These are phyloP conservation scores for Phaetusa simplex DNA, from an alignment of 2,113 vertebrate genomes.

Conservation along the genomic window DNA sequence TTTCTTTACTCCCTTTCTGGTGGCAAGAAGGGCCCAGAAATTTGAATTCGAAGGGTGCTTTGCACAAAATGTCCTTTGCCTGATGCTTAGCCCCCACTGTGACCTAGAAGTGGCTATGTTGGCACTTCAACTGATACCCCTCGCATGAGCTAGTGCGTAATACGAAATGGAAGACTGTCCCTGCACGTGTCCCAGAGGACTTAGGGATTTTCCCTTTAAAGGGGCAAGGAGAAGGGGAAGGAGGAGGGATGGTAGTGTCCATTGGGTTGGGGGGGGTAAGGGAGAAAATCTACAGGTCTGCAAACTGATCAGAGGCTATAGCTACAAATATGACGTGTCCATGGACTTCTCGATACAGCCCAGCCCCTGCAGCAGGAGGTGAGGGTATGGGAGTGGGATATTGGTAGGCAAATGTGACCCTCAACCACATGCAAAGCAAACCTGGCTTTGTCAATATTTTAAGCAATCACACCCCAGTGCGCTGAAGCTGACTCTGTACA, in stretches of 20 bases:
- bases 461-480: neutral
- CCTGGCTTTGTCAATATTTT: neutral
- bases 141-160: neutral
- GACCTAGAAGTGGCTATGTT: neutral
- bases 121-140: neutral
- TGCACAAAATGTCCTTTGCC: neutral
- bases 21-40: neutral
- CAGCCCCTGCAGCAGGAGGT: neutral
- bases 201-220: neutral
- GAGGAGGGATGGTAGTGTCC: neutral
- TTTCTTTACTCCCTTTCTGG: neutral
- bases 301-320: neutral
- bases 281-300: neutral
- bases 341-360: neutral
- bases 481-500: neutral
- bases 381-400: neutral
- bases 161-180: neutral
- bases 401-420: neutral
- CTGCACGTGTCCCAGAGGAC: neutral
- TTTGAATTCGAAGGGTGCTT: neutral
- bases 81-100: neutral
- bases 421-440: neutral
- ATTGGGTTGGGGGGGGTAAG: neutral
- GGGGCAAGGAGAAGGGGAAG: neutral
- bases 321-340: fast-evolving